A percentile compares a stretch with the other conserved stretches of the same genome.
Evolutionary conservation across 1,140 invertebrate species (phyloP).

Genomic region (Drosophila gunungcola): DNA sequence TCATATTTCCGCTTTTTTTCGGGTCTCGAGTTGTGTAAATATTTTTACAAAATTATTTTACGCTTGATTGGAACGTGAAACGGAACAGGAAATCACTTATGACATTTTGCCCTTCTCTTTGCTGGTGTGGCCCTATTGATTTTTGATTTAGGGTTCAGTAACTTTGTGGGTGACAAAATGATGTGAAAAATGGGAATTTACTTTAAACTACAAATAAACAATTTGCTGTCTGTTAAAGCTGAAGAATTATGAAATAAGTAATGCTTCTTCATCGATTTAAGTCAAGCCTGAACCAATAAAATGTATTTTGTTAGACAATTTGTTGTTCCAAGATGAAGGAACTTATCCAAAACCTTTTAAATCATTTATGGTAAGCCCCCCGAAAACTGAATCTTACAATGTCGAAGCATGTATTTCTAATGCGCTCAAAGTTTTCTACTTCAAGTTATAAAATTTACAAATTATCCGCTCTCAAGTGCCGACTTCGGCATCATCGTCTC

Average conservation of each 20-base stretch:
- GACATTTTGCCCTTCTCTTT: conserved; percentile 60
- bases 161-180: conserved; percentile 57
- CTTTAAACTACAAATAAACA: conserved; percentile 26
- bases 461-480: conserved; percentile 27
- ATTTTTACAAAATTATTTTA: conserved; percentile 78
- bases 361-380: not conserved
- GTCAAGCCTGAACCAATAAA: no score
- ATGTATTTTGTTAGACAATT: no score
- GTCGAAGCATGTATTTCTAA: conserved; percentile 9
- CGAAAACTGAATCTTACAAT: not conserved
- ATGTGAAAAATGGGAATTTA: conserved; percentile 29
- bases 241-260: no score
- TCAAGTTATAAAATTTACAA: conserved; percentile 37
- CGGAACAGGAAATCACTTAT: conserved; percentile 79
- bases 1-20: conserved; percentile 18
- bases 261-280: no score
- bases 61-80: conserved; percentile 70
- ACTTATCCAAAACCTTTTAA: not conserved
- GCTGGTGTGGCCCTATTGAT: conserved; percentile 61
- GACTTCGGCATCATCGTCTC: conserved; percentile 7
- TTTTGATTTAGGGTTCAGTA: conserved; percentile 70
- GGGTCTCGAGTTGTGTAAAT: conserved; percentile 63
- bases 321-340: no score
- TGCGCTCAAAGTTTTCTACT: conserved; percentile 17
- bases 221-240: not conserved